Evolutionary conservation across 1,140 invertebrate species (phyloP).

Genomic region (Drosophila tropicalis): DNA sequence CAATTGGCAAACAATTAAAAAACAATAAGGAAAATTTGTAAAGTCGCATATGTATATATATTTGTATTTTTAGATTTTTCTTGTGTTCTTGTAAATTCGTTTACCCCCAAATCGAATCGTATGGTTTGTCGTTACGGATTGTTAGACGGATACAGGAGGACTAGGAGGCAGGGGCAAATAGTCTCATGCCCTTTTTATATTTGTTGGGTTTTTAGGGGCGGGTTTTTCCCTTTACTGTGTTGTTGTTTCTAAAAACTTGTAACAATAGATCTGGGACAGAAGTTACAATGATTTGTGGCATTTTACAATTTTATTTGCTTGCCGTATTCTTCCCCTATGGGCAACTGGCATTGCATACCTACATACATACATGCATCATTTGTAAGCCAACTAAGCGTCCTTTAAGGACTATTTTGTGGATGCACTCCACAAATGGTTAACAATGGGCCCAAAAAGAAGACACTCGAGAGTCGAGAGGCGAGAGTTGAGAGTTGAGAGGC

Average conservation of each 20-base stretch:
- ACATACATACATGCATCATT: constrained; percentile 66
- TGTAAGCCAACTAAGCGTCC: constrained; percentile 82
- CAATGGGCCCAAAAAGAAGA: constrained; percentile 59
- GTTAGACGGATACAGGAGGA: constrained; percentile 32
- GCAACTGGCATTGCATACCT: constrained; percentile 5
- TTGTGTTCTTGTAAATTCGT: constrained; percentile 4
- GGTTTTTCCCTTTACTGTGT: constrained; percentile 29
- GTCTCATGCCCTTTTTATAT: constrained; percentile 15
- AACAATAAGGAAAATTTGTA: constrained; percentile 41
- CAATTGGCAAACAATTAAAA: constrained; percentile 75
- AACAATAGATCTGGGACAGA: constrained; percentile 39
- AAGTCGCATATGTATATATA: neutral
- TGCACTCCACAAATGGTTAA: constrained; percentile 68
- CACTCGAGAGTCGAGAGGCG: constrained; percentile 51
- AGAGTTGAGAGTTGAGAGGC: constrained; percentile 39
- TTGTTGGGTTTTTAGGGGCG: constrained; percentile 63
- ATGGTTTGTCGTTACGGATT: constrained; percentile 62
- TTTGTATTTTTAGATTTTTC: neutral
- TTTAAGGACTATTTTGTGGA: constrained; percentile 83
- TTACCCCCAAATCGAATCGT: constrained; percentile 68
- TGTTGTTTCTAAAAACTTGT: constrained; percentile 12
- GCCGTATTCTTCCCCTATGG: constrained; percentile 31
- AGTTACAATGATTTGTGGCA: constrained; percentile 80
- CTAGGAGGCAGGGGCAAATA: constrained; percentile 6
- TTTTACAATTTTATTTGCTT: constrained; percentile 79